Percentiles rank a stretch among this genome's conserved stretches.
Evolutionary conservation across 2,113 vertebrate species (phyloP).

Genomic region (Crotalus helleri): DNA sequence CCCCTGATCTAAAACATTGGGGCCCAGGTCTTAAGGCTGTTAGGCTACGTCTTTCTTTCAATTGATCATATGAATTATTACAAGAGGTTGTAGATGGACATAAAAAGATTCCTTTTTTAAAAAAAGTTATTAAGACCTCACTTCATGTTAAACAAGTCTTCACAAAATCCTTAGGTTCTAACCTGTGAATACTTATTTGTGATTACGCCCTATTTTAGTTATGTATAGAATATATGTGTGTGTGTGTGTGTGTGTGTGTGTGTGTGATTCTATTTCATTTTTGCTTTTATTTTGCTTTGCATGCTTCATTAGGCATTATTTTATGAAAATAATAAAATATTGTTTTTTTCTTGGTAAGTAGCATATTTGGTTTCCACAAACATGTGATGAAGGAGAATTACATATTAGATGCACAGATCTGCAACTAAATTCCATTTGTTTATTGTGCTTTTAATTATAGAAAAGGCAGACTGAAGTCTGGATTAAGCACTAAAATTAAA

Average conservation of each 20-base stretch:
- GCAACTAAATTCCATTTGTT: background rate
- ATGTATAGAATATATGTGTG: background rate
- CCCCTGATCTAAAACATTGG: background rate
- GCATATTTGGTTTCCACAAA: background rate
- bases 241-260: too few relatives aligned
- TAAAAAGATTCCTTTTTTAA: background rate
- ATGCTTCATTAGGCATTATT: background rate
- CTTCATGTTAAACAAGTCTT: background rate
- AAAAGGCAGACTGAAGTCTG: background rate
- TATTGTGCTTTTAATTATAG: background rate
- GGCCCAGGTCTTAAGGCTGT: background rate
- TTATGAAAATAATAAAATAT: background rate
- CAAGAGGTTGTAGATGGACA: background rate
- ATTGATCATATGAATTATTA: background rate
- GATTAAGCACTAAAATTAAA: background rate
- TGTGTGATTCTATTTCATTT: background rate
- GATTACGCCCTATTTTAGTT: background rate
- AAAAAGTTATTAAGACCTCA: background rate
- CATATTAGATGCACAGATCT: background rate
- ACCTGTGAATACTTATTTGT: background rate
- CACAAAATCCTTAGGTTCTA: background rate
- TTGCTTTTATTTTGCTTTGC: background rate
- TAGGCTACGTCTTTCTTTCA: background rate
- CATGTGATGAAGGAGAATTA: background rate
- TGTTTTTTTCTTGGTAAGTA: background rate